Evolutionary conservation across 2,888 invertebrate genomes (phyloP).

Genomic region (Endomychus coccineus): DNA sequence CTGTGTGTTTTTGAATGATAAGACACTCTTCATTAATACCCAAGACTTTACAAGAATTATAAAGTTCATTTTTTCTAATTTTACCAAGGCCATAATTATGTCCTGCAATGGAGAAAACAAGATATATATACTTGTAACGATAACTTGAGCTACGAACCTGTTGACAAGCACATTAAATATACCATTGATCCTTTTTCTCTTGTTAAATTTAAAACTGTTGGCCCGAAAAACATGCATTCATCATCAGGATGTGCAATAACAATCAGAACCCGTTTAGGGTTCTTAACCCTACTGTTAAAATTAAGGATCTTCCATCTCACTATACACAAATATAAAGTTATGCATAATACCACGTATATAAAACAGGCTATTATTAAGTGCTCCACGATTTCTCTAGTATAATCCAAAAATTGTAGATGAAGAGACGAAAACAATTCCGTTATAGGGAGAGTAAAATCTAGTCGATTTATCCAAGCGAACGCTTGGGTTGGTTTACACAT

Average conservation of each 20-base stretch:
- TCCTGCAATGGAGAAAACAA: constrained; percentile 30
- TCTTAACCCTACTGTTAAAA: constrained; percentile 47
- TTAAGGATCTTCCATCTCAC: constrained; percentile 44
- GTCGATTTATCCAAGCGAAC: constrained; percentile 29
- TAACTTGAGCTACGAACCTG: constrained; percentile 53
- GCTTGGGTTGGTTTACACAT: constrained; percentile 36
- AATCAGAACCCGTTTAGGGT: constrained; percentile 61
- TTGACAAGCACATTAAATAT: constrained; percentile 77
- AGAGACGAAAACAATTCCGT: constrained; percentile 17
- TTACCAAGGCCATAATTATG: constrained; percentile 42
- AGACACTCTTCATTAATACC: constrained; percentile 75
- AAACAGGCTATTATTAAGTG: constrained; percentile 46
- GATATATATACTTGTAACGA: background rate
- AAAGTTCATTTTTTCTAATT: constrained; percentile 69
- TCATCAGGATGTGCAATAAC: constrained; percentile 97
- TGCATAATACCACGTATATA: constrained; percentile 49
- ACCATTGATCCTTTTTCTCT: constrained; percentile 60
- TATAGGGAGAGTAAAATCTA: constrained; percentile 17
- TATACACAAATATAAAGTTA: constrained; percentile 42
- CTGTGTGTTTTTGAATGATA: constrained; percentile 60
- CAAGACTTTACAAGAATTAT: constrained; percentile 69
- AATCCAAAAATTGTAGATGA: constrained; percentile 25
- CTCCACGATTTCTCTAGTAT: constrained; percentile 52
- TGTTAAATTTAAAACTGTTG: constrained; percentile 65
- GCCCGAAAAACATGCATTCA: constrained; percentile 99